Conservation (phyloP, 2,113 vertebrate genomes). For the Chlamydotis undulata region DNA sequence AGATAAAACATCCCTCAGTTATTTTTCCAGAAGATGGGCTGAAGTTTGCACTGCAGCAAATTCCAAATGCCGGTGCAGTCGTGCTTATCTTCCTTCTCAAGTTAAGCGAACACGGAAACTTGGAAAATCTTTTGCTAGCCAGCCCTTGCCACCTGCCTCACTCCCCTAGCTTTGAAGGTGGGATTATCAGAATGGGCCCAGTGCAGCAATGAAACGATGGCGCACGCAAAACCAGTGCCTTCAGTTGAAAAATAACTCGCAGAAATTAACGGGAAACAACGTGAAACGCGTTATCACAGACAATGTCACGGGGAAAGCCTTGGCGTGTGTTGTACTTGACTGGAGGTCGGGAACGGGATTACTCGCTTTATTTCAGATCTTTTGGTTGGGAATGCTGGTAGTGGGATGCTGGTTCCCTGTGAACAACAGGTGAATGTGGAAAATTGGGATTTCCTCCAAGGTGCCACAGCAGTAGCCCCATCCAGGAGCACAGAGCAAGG, state of each 20-base stretch:
- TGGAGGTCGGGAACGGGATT: not conserved
- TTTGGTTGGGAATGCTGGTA: not conserved
- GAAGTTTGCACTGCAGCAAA: not conserved
- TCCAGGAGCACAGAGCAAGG: not conserved
- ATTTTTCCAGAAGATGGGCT: not conserved
- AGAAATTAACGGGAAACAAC: not conserved
- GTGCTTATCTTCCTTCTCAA: not conserved
- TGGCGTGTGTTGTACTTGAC: too few species aligned
- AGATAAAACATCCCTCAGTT: not conserved
- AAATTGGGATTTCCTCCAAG: not conserved
- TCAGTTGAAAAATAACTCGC: not conserved
- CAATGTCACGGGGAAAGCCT: not conserved
- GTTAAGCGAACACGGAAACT: not conserved
- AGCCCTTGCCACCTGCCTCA: not conserved
- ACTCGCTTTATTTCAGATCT: not conserved
- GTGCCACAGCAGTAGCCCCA: not conserved
- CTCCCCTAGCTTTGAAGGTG: not conserved
- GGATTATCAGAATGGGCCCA: not conserved
- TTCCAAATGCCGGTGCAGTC: not conserved
- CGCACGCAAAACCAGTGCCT: not conserved
- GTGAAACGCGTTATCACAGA: not conserved
- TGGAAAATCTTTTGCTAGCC: not conserved
- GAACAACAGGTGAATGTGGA: accelerated
- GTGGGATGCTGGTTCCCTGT: not conserved
- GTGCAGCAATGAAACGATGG: not conserved